Percentiles rank a stretch among this genome's conserved stretches.
Evolutionary conservation across 2,113 vertebrate species (phyloP).

Genomic region (Canis aureus): DNA sequence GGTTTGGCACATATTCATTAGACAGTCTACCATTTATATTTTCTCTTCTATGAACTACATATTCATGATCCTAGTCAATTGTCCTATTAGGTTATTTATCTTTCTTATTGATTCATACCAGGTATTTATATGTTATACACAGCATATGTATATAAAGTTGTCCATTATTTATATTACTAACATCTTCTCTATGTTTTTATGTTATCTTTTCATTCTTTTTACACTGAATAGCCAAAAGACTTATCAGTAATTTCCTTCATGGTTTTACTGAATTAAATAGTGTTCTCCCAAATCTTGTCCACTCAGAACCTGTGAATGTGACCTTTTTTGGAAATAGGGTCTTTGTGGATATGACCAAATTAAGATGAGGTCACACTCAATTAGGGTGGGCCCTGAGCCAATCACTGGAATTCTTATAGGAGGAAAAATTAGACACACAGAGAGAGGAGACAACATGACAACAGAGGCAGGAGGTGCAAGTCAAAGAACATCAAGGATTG

Average conservation of each 20-base stretch:
- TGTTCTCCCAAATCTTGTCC: background rate
- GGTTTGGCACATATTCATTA: conserved; percentile 5
- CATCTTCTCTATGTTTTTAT: background rate
- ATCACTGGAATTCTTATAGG: background rate
- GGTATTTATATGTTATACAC: background rate
- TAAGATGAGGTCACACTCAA: background rate
- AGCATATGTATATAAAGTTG: conserved; percentile 13
- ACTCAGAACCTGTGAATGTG: background rate
- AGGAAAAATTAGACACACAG: background rate
- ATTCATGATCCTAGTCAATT: background rate
- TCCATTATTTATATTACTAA: background rate
- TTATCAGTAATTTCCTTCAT: background rate
- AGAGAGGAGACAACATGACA: background rate
- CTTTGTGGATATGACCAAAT: background rate
- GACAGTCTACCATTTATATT: background rate
- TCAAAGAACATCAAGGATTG: background rate
- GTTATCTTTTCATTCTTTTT: conserved; percentile 1
- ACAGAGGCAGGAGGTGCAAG: background rate
- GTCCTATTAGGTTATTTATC: background rate
- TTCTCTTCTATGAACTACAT: conserved; percentile 19
- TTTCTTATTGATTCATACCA: conserved; percentile 20
- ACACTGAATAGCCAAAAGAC: background rate
- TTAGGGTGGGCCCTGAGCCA: background rate
- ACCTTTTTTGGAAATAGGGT: background rate
- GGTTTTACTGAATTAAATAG: background rate